These are phyloP conservation scores for Ischnus inquisitorius DNA, from an alignment of 2,888 invertebrate species.

Conservation along the genomic window DNA sequence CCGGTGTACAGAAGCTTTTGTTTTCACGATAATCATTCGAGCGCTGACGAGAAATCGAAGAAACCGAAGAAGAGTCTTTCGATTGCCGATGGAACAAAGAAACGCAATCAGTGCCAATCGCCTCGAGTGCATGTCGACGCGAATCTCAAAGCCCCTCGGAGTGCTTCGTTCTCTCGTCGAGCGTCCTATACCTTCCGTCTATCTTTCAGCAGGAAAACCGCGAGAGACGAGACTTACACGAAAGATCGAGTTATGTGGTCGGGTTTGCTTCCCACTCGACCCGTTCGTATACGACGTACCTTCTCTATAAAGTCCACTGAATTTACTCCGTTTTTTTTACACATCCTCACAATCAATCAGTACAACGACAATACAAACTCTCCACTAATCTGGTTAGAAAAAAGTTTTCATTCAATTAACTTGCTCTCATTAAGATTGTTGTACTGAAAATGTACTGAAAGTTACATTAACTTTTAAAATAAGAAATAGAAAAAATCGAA, in stretches of 20 bases:
- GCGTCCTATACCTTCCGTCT: slow-evolving; percentile 1
- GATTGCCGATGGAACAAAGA: slow-evolving; percentile 32
- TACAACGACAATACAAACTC: too few relatives aligned
- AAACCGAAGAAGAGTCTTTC: slow-evolving; percentile 11
- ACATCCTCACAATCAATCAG: too few relatives aligned
- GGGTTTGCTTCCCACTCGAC: slow-evolving; percentile 17
- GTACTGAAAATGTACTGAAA: too few relatives aligned
- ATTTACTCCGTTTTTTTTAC: too few relatives aligned
- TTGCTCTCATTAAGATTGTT: too few relatives aligned
- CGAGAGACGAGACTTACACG: slow-evolving; percentile 23
- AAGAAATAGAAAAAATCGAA: too few relatives aligned
- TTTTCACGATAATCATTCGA: background rate
- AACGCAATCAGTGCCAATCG: slow-evolving; percentile 52
- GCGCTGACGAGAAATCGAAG: background rate
- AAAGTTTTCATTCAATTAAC: too few relatives aligned
- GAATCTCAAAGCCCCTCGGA: slow-evolving; percentile 19
- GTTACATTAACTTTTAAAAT: too few relatives aligned
- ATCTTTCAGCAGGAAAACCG: slow-evolving; percentile 35
- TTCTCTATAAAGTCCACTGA: too few relatives aligned
- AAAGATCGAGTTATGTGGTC: slow-evolving; percentile 55
- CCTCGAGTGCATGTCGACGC: slow-evolving; percentile 36
- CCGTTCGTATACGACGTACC: background rate
- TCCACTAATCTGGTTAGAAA: too few relatives aligned
- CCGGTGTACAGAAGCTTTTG: slow-evolving; percentile 11
- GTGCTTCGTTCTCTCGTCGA: slow-evolving; percentile 32